Base-by-base conservation (phyloP, 1,140 invertebrate genomes). In the Eriocheir sinensis region DNA sequence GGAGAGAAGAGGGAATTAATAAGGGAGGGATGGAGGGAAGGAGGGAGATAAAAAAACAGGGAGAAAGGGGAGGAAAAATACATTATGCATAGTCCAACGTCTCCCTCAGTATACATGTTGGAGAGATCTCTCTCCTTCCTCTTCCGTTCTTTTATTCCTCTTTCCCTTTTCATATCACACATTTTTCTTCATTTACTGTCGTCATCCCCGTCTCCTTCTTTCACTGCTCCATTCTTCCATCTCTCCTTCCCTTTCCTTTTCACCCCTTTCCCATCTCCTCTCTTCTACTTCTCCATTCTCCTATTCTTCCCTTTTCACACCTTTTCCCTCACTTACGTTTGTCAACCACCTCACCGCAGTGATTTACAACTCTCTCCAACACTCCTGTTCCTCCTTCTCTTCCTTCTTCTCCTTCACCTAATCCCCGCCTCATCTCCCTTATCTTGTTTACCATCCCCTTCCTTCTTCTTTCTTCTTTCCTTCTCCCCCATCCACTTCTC, bases 91-190 rank as follows among this genome's bases (percentile, higher is more conserved):
- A 21, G 48, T 0, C 21, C 12, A 53, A 21, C 48, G 12, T 53
- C 48, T 53, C 48, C 48, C 21, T 17, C 48, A 21, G 12, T 53
- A 48, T 48, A 53, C 48, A 21, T 53, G 48, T 17, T 9, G 48
- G 48, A 53, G 48, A 53, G 48, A 53, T 81, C 79, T 81, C 79
- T 81, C 79, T 81, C 79, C 34, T 32, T 81, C 79, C 34, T 34
- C 38, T 34, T 86, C 83, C 38, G 32, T 86, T 17, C 21, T 40
- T 86, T 40, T 36, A 17, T 86, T 21, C 38, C 34, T 86, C n/a
- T 86, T 27, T 81, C 79, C 34, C 79, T 81, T 32, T 81, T 32
- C 34, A 27, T 81, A 27, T 81, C 79, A 30, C 79, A 30, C 79
- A 38, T 27, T 36, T 40, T 86, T 40, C 40, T 27, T 86, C 34